Conservation (phyloP, 2,113 vertebrate species). For the Chinchilla lanigera region DNA sequence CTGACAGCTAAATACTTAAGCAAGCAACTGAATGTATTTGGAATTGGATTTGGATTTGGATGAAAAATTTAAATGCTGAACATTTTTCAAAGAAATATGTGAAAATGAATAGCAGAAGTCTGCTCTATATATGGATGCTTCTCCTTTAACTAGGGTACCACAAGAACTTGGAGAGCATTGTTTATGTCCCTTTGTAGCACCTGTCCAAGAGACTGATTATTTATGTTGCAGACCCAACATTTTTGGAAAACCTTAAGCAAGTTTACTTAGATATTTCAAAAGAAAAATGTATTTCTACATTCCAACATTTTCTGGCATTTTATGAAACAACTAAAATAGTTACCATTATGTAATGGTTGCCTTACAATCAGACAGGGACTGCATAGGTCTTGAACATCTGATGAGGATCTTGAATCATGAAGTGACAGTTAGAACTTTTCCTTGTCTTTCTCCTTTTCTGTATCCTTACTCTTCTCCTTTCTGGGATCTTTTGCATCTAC, state of each 20-base stretch:
- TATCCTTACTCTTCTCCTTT: constrained; percentile 87
- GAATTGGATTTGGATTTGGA: neutral
- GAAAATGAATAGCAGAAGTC: neutral
- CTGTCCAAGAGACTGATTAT: neutral
- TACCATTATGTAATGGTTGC: constrained; percentile 52
- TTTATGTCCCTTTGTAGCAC: neutral
- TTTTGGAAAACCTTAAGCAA: neutral
- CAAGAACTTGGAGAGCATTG: neutral
- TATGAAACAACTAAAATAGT: neutral
- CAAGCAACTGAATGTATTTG: neutral
- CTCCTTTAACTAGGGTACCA: neutral
- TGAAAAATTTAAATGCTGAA: neutral
- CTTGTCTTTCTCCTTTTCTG: constrained; percentile 87
- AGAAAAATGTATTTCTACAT: neutral
- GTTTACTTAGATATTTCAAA: neutral
- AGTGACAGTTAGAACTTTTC: constrained; percentile 80
- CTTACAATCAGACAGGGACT: constrained; percentile 85
- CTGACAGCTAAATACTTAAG: neutral
- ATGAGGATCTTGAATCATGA: constrained; percentile 73
- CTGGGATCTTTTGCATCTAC: constrained; percentile 83
- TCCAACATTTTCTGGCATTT: neutral
- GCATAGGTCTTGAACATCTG: constrained; percentile 75
- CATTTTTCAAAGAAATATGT: neutral
- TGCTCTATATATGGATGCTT: neutral
- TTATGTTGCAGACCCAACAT: neutral